Evolutionary conservation across 2,113 vertebrate species (phyloP), one percentile per base, ranked within the genome.

Genomic region (Pollachius pollachius): DNA sequence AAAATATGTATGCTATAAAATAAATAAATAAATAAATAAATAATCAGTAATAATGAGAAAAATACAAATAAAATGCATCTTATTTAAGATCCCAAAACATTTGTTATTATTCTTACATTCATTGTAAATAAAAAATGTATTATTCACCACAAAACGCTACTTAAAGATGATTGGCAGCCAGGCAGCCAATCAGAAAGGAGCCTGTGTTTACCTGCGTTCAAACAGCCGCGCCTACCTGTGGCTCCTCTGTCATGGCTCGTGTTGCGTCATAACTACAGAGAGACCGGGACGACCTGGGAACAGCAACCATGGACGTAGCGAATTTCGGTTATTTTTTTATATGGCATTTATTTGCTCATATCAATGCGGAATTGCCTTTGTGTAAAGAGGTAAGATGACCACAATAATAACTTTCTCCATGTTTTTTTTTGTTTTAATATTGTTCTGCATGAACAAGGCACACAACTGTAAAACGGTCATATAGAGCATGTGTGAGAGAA

Each of bases 311-410:
- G 87, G 65, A 66, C 19, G 1, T 68, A 78, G 70, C 56, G 54
- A 3, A 41, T 5, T 16, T 0, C 69, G 4, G 61, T 1, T 84
- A n/a, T 12, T 89, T 37, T 71, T 75, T 48, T 12, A 48, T 48
- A 9, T 48, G 41, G 73, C 74, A 89, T 27, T 65, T 90, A 65
- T 67, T 84, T 0, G 67, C 73, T 1, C 67, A 12, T 1, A 17
- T 79, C 2, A 68, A 72, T 27, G 78, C 88, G 23, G 91, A 94
- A 34, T 54, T 94, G 67, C 92, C 91, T 60, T 87, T 91, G 77
- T 94, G 92, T 71, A 92, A 90, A 85, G 90, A 90, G 92, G 92
- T 94, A 88, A 90, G 92, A 48, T 48, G 6, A 69, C 1, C 37
- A 21, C 12, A 15, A n/a, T 15, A 17, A 25, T 77, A 15, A 5